Evolutionary conservation across 2,888 invertebrate genomes (phyloP), one percentile per base, ranked within the genome.

Genomic region (Dynastes hyllus): DNA sequence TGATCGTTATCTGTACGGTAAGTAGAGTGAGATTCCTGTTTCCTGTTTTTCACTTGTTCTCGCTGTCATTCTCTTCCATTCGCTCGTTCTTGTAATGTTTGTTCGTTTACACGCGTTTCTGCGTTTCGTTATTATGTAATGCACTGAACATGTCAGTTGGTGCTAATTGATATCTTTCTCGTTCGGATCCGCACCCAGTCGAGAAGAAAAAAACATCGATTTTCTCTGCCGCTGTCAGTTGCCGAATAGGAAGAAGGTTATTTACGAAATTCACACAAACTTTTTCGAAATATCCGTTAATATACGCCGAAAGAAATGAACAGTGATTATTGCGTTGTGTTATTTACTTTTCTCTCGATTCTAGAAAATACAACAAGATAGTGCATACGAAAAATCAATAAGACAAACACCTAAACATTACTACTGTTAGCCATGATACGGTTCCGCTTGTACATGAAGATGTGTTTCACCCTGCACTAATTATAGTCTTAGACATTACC

Each of bases 111-210:
- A 22, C 50, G 29, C 69, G 45, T 9, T 27, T 29, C 29, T 29
- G 50, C 50, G 69, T 51, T 51, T 27, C 32, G 73, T 73, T 58
- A 73, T 73, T 73, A 58, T 55, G 37, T 73, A 58, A 37, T 58
- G 22, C 58, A 40, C 32, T 40, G 67, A 40, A 73, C 58, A 58
- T 58, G 73, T 73, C 73, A 73, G 16, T 73, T 73, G 73, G 37
- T 37, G 73, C 58, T 73, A 73, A 73, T 58, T 58, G 73, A 73
- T 73, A 58, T 73, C 58, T 58, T 69, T 58, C 73, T 45, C 40
- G 32, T 73, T 58, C 27, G 73, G 32, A 37, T 51, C 6, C 22
- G 58, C 16, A 8, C 22, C 37, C 55, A 6, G 22, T 51, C 37
- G 11, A 40, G 58, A 22, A 29, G 58, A 58, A 40, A 58, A 58